A percentile compares a stretch with the other conserved stretches of the same genome.
Evolutionary conservation across 2,113 vertebrate genomes (phyloP).

Genomic region (Phalacrocorax carbo): DNA sequence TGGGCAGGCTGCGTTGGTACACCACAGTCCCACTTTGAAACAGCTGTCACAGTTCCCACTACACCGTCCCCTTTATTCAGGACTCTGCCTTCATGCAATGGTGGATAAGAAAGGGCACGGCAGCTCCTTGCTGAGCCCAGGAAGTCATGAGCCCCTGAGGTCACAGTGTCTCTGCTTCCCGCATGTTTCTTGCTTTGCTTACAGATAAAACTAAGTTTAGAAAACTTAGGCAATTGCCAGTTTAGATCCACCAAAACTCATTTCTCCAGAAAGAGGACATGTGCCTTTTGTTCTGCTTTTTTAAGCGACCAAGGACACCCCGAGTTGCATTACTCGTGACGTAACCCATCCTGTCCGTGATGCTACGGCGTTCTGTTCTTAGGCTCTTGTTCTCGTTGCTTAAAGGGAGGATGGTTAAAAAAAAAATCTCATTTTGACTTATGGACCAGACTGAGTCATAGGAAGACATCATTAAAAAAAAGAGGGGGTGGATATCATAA

Average conservation of each 20-base stretch:
- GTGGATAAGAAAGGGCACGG: neutral
- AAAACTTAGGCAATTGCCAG: slow-evolving; percentile 8
- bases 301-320: slow-evolving; percentile 55
- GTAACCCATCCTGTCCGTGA: slow-evolving; percentile 10
- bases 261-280: slow-evolving; percentile 14
- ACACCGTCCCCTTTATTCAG: neutral
- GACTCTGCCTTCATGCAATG: neutral
- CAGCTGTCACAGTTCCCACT: neutral
- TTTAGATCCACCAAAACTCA: slow-evolving; percentile 25
- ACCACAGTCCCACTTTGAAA: neutral
- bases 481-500: slow-evolving; percentile 52
- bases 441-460: slow-evolving; percentile 65
- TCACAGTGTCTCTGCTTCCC: slow-evolving; percentile 1
- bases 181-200: slow-evolving; percentile 41
- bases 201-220: slow-evolving; percentile 55
- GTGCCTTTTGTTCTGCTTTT: slow-evolving; percentile 38
- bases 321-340: slow-evolving; percentile 18
- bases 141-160: slow-evolving; percentile 38
- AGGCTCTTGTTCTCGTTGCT: slow-evolving; percentile 38
- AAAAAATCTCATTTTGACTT: slow-evolving; percentile 50
- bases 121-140: slow-evolving; percentile 48
- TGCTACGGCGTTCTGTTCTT: slow-evolving; percentile 20
- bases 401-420: slow-evolving; percentile 9
- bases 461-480: slow-evolving; percentile 53
- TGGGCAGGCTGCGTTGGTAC: neutral